Conservation (phyloP, 2,797 vertebrate species). For the Darevskia mixta region DNA sequence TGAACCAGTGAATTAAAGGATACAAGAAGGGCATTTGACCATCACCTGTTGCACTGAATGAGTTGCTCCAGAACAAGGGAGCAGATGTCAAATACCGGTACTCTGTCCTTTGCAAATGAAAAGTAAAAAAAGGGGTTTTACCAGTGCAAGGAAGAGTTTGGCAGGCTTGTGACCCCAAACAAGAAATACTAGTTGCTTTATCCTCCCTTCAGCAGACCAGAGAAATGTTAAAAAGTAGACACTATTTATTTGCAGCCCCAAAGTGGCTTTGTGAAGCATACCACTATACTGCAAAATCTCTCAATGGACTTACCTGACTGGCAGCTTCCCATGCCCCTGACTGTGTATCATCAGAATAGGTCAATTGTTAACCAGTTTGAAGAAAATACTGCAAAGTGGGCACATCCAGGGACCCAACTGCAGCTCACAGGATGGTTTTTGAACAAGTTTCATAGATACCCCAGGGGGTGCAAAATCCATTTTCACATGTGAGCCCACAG, state of each 20-base stretch:
- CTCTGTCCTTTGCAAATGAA: background rate
- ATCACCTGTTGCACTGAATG: background rate
- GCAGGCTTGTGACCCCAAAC: background rate
- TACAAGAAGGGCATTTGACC: background rate
- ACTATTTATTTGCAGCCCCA: background rate
- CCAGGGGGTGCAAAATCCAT: background rate
- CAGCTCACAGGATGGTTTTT: background rate
- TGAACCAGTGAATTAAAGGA: constrained; percentile 7
- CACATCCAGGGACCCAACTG: background rate
- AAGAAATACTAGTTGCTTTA: background rate
- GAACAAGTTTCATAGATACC: background rate
- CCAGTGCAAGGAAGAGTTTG: too few relatives aligned
- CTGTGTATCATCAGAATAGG: background rate
- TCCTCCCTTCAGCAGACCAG: background rate
- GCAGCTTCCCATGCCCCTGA: background rate
- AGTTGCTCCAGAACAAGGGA: constrained; percentile 10
- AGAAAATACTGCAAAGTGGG: background rate
- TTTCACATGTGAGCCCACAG: background rate
- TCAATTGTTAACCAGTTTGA: background rate
- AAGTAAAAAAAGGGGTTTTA: background rate
- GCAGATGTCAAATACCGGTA: background rate
- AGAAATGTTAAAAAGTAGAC: background rate
- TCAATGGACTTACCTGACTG: background rate
- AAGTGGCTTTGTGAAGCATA: background rate
- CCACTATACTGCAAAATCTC: background rate